Base-by-base conservation (phyloP, 2,888 invertebrate genomes). In the Tortrix viridana region DNA sequence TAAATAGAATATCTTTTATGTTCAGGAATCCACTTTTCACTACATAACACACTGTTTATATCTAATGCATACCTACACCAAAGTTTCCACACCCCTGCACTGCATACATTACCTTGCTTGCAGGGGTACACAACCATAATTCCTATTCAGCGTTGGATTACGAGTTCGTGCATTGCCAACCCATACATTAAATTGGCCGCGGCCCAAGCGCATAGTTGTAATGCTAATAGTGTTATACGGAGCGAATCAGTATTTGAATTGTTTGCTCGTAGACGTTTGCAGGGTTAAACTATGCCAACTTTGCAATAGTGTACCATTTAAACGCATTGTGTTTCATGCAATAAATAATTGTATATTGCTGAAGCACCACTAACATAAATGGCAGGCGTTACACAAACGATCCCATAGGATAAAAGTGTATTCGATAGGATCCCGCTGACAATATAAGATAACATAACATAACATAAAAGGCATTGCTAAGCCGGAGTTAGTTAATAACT, bases 101-200 rank as follows among this genome's bases (percentile, higher is more conserved):
- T 58, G 63, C 63, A 63, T 63, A 63, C 62, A 57, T 58, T 58
- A 63, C 63, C 58, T 58, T 52, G 56, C 62, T 65, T 55, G 65
- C 57, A 50, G 63, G 46, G 60, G 48, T 63, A 66, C 54, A 68
- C 72, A 69, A 73, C 77, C 79, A 84, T 88, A 84, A 83, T 84
- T 84, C 76, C 81, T 77, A 84, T 86, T 85, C 81, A 84, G 76
- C 79, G 74, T 81, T 71, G 83, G 82, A 84, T 86, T 84, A 84
- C 80, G 68, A 69, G 74, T 69, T 74, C 65, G 69, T 65, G 68
- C 72, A 77, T 82, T 86, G 88, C 89, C 89, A 89, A 86, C 82
- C 82, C 82, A 86, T 88, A 88, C 86, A 88, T 88, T 86, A 88
- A 83, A 86, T 87, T 90, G 90, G 89, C 87, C 69, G 68, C 68